These are phyloP conservation scores for Alcis repandata DNA, from an alignment of 2,888 invertebrate genomes.

Conservation along the genomic window DNA sequence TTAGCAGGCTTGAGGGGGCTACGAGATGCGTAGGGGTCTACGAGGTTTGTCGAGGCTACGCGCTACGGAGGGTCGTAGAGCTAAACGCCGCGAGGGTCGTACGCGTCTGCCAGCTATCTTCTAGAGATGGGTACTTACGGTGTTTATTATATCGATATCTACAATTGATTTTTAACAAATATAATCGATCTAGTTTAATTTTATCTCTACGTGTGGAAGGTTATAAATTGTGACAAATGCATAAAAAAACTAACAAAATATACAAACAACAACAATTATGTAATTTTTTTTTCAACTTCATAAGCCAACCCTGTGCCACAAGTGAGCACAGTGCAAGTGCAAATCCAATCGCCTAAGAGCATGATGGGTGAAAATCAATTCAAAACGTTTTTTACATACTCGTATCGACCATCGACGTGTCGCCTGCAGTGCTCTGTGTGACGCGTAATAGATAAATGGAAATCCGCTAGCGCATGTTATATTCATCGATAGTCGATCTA, in stretches of 20 bases:
- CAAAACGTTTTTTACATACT: not conserved
- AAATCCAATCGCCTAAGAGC: not conserved
- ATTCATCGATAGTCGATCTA: slow-evolving; percentile 13
- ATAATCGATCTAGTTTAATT: not conserved
- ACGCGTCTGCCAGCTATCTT: slow-evolving; percentile 49
- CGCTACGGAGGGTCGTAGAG: slow-evolving; percentile 51
- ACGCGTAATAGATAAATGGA: slow-evolving; percentile 13
- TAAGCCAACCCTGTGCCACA: no score
- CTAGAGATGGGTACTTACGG: slow-evolving; percentile 26
- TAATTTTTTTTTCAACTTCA: no score
- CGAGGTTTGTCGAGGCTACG: slow-evolving; percentile 46
- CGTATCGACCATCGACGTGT: not conserved
- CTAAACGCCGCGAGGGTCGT: slow-evolving; percentile 49
- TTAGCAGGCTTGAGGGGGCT: slow-evolving; percentile 42
- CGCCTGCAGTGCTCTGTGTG: not conserved
- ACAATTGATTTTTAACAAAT: no score
- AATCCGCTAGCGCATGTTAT: slow-evolving; percentile 10
- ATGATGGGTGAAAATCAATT: not conserved
- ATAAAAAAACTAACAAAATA: not conserved
- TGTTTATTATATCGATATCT: slow-evolving; percentile 2
- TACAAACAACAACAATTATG: no score
- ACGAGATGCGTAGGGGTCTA: slow-evolving; percentile 14
- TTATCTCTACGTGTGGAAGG: not conserved
- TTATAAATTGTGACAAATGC: not conserved
- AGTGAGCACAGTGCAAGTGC: no score